phyloP scores from a whole-genome alignment of 1,140 invertebrate genomes.

The Drosophila pandora region DNA sequence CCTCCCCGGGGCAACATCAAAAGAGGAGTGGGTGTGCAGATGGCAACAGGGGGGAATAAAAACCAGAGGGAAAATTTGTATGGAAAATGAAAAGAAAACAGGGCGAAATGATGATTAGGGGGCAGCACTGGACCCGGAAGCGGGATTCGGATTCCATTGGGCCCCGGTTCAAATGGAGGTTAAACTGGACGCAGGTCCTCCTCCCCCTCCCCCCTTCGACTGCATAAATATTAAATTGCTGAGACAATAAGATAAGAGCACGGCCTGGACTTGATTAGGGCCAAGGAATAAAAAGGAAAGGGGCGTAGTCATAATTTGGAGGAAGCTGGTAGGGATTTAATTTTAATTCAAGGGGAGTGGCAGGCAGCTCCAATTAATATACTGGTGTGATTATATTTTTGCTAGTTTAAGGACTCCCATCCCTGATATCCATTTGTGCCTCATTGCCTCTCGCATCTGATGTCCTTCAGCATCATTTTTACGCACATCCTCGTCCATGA shows the following conservation, averaged over 20 bases:
- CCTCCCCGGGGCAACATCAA: conserved; percentile 72
- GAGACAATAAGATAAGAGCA: conserved; percentile 52
- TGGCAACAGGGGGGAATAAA: background rate
- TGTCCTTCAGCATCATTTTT: conserved; percentile 15
- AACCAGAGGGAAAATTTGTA: conserved; percentile 38
- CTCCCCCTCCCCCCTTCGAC: conserved; percentile 2
- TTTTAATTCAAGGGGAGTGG: conserved; percentile 10
- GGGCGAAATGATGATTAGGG: conserved; percentile 44
- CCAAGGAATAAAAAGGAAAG: conserved; percentile 42
- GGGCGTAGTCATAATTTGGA: conserved; percentile 22
- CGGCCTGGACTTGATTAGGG: conserved; percentile 49
- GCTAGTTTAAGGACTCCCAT: background rate
- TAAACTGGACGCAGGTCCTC: conserved; percentile 49
- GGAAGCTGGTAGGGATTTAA: background rate
- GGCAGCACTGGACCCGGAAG: conserved; percentile 39
- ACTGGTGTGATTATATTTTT: background rate
- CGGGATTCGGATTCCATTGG: conserved; percentile 46
- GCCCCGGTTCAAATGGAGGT: conserved; percentile 57
- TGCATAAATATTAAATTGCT: conserved; percentile 54
- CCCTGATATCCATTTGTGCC: no score
- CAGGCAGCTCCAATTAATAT: background rate
- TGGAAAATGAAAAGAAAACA: conserved; percentile 79
- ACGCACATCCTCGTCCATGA: conserved; percentile 19
- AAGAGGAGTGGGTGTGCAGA: conserved; percentile 23
- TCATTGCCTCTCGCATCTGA: background rate